These are phyloP conservation scores for Cordilura impudica DNA, from an alignment of 2,888 invertebrate species.

Conservation along the genomic window DNA sequence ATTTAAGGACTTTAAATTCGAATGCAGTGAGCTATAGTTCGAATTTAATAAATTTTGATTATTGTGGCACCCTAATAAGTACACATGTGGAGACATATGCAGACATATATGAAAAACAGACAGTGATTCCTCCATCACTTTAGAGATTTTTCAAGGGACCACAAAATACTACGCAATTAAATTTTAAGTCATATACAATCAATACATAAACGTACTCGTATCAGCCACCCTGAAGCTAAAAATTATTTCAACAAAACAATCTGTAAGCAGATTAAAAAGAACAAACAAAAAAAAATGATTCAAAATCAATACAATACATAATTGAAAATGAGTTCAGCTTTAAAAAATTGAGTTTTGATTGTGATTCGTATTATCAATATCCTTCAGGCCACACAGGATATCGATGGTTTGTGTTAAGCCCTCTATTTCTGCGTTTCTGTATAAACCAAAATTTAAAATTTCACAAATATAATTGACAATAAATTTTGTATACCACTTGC, in stretches of 20 bases:
- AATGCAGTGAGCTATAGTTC: no score
- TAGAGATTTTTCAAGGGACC: neutral
- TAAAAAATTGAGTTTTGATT: neutral
- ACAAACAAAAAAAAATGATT: conserved; percentile 48
- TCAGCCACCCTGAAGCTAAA: conserved; percentile 64
- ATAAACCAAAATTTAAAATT: neutral
- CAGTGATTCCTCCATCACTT: neutral
- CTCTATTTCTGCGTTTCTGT: neutral
- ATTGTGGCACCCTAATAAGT: no score
- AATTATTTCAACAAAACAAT: conserved; percentile 9
- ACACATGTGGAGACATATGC: no score
- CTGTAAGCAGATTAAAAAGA: conserved; percentile 39
- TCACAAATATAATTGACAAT: neutral
- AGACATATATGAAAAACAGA: neutral
- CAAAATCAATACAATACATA: conserved; percentile 39
- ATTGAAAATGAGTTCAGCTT: conserved; percentile 17
- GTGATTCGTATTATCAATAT: conserved; percentile 18
- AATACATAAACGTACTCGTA: conserved; percentile 30
- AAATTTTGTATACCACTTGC: neutral
- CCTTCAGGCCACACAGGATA: conserved; percentile 57
- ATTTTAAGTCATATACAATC: conserved; percentile 41
- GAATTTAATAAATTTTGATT: no score
- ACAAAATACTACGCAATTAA: conserved; percentile 20
- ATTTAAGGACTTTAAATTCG: no score
- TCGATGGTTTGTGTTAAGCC: conserved; percentile 32